Evolutionary conservation across 2,797 vertebrate genomes (phyloP), one percentile per base, ranked within the genome.

Genomic region (Neoniphon sammara): DNA sequence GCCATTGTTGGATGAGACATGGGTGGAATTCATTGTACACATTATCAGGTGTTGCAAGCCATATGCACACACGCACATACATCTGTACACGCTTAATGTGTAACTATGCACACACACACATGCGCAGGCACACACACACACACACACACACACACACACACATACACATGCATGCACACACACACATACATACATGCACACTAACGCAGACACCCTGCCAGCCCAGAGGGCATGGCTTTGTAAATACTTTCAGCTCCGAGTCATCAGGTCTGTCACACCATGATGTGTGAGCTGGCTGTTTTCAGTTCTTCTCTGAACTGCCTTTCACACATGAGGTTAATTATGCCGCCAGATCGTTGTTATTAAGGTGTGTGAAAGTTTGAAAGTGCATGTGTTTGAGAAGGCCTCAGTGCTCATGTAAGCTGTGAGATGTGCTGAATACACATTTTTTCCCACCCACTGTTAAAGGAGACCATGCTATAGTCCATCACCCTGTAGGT

Each of bases 11-110:
- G 15, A 81, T 0, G 18, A 88, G 81, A 82, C 79, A 25, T 65
- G 66, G 77, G 75, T 36, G 78, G 79, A 88, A 82, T 83, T 70
- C 58, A 84, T 86, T 85, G 76, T 83, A 72, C 23, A 50, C 20
- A 59, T 55, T 78, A 77, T 84, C 81, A 82, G 68, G 60, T 82
- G 42, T 78, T 75, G 44, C 46, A 61, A 66, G 27, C 44, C 73
- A 1, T 59, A 58, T 3, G 53, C 25, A 27, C 25, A 27, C 36
- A 9, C 30, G 66, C 20, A 21, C 23, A 72, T 25, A 57, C 23
- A 58, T 25, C 3, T 11, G 10, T 11, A 39, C 66, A 42, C 55
- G 61, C 39, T 58, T 50, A 60, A 27, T 27, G 25, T 27, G 25
- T 27, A 27, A 27, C 4, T 27, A 27, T 27, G 25, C 25, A 21